Conservation (phyloP, 2,888 invertebrate genomes). For the Psylliodes chrysocephalus region DNA sequence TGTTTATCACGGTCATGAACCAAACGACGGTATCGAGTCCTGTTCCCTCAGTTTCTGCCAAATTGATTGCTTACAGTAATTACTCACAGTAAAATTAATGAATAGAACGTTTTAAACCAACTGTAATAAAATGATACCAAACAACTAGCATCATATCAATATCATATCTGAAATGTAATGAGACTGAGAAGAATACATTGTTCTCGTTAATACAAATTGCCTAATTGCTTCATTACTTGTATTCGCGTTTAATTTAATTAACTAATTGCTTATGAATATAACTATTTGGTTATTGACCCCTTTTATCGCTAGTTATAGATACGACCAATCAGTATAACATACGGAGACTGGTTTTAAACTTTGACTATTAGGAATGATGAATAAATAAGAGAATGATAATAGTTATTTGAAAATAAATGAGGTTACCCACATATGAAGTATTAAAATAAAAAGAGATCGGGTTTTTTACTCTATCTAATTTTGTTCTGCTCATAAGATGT, state of each 20-base stretch:
- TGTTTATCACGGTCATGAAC: neutral
- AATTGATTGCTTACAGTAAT: conserved; percentile 30
- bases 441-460: no score
- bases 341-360: no score
- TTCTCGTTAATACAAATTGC: conserved; percentile 39
- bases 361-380: no score
- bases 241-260: conserved; percentile 27
- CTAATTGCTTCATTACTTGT: conserved; percentile 33
- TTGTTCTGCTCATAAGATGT: no score
- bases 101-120: conserved; percentile 34
- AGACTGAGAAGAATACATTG: conserved; percentile 38
- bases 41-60: conserved; percentile 25
- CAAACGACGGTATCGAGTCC: conserved; percentile 4
- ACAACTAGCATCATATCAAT: conserved; percentile 36
- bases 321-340: no score
- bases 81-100: conserved; percentile 30
- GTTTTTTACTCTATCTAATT: no score
- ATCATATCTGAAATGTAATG: conserved; percentile 37
- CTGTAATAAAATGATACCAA: conserved; percentile 37
- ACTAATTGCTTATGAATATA: conserved; percentile 26
- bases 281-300: conserved; percentile 28
- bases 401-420: no score
- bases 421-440: no score
- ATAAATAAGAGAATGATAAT: no score
- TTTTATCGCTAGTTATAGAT: no score